Conservation (phyloP, 2,888 invertebrate species). For the Ferrisia virgata region DNA sequence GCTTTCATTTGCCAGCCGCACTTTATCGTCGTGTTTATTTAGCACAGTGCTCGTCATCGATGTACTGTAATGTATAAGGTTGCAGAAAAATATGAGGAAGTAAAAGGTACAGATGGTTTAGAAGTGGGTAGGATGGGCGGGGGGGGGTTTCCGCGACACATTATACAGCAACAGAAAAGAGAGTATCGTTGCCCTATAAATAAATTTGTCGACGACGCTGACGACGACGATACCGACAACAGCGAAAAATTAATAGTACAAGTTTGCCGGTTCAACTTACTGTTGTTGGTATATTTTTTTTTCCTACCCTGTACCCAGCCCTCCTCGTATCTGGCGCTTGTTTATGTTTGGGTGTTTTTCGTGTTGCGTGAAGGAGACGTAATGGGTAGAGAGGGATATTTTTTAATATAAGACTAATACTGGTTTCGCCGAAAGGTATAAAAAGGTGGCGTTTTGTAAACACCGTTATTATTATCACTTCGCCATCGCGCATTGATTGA, state of each 20-base stretch:
- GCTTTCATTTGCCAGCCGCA: conserved; percentile 37
- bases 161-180: too few relatives aligned
- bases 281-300: neutral
- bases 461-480: conserved; percentile 18
- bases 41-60: too few relatives aligned
- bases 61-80: too few relatives aligned
- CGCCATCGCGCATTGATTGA: conserved; percentile 16
- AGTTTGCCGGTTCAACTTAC: neutral
- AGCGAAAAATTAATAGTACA: neutral
- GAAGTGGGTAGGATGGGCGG: neutral
- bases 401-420: too few relatives aligned
- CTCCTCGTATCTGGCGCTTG: too few relatives aligned
- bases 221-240: too few relatives aligned
- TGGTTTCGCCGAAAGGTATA: too few relatives aligned
- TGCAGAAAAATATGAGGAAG: too few relatives aligned
- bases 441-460: conserved; percentile 11
- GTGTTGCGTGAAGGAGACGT: neutral
- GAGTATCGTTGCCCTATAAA: neutral
- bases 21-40: conserved; percentile 39
- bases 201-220: neutral
- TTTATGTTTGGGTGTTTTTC: neutral
- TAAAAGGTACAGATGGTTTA: too few relatives aligned
- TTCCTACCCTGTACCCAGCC: too few relatives aligned
- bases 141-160: neutral
- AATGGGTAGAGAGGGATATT: neutral